Base-by-base conservation (phyloP, 2,113 vertebrate genomes). In the Tursiops truncatus region DNA sequence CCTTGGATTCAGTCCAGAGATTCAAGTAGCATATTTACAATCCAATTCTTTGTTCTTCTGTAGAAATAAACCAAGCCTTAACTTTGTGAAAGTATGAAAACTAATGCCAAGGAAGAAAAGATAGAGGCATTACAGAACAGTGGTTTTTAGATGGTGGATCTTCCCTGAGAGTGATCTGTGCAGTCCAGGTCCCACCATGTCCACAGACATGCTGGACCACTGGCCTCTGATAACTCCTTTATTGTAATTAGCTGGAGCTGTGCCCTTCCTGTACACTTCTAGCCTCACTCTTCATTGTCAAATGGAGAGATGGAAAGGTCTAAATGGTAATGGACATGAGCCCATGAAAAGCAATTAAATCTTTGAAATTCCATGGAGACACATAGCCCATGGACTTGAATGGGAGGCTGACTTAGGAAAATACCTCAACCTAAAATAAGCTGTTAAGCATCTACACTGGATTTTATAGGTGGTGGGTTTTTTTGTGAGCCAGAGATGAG, bases 61-160 rank as follows among this genome's bases (percentile, higher is more conserved):
- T 15, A 94, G 53, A 91, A 95, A 89, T 68, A 89, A 68, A 31
- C 21, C 41, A 82, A 89, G 13, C 1, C 38, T 90, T 96, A 90
- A 63, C n/a, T 93, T 89, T 82, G 58, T 68, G 65, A 60, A 89
- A 73, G 6, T 62, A 60, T 80, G 44, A 85, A 86, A 73, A 36
- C 11, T 44, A 77, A 76, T 76, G 9, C 14, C 25, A n/a, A 71
- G 41, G 12, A 89, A 67, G 12, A 92, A 15, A 88, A 89, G 53
- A 85, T 14, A 53, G 2, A 65, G 14, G 25, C 28, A 44, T 36
- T 84, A 31, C 0, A 86, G 84, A 86, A 60, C 11, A 82, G 25
- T 25, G 81, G 28, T 65, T 89, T 85, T 83, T 60, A 60, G 44
- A 8, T 80, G n/a, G 74, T 86, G 23, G 77, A 21, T 62, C 33